Conservation (phyloP, 2,888 invertebrate genomes). For the Cyrtodaria siliqua region DNA sequence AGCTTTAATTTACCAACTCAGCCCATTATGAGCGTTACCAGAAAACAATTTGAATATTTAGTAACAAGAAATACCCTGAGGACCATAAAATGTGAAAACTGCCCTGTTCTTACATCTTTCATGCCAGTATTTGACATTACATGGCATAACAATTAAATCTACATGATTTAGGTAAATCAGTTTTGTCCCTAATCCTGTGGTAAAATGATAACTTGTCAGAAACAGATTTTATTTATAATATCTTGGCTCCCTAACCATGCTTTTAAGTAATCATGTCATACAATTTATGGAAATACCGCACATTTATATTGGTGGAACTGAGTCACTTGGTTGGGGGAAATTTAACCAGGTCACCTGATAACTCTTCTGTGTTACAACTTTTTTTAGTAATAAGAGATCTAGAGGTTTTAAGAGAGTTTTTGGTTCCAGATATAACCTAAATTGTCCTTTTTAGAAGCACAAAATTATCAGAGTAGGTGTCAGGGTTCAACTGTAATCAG, state of each 20-base stretch:
- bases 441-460: too few relatives aligned
- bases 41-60: background rate
- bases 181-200: constrained; percentile 21
- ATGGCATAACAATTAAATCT: constrained; percentile 62
- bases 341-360: background rate
- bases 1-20: background rate
- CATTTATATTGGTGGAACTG: constrained; percentile 12
- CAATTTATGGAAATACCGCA: constrained; percentile 10
- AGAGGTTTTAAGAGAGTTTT: too few relatives aligned
- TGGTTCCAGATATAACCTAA: too few relatives aligned
- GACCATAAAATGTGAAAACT: constrained; percentile 7
- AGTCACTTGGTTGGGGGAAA: constrained; percentile 11
- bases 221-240: constrained; percentile 45
- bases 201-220: constrained; percentile 54
- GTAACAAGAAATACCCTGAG: background rate
- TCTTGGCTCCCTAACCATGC: constrained; percentile 13
- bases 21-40: background rate
- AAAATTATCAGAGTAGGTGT: too few relatives aligned
- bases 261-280: constrained; percentile 20
- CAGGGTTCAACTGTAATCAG: too few relatives aligned
- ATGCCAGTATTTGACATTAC: constrained; percentile 33
- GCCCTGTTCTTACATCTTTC: constrained; percentile 4
- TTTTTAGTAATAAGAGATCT: too few relatives aligned
- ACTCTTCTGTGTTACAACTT: too few relatives aligned
- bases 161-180: constrained; percentile 58